Conservation (phyloP, 2,797 vertebrate genomes). For the Enteromius anoplus region DNA sequence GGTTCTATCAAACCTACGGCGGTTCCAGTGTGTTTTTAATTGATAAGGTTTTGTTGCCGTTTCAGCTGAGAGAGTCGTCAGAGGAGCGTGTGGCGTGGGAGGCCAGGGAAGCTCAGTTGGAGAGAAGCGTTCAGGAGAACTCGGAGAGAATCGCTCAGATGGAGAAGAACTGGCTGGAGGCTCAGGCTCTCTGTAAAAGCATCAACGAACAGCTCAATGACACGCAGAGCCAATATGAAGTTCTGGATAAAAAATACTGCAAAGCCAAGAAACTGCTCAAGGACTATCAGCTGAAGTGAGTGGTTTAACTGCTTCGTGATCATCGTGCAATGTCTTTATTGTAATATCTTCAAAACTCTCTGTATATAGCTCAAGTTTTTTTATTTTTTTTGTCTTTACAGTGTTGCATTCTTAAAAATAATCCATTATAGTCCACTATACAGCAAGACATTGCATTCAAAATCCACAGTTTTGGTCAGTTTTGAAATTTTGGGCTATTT, state of each 20-base stretch:
- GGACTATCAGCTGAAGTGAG: constrained; percentile 93
- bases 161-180: constrained; percentile 90
- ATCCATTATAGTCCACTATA: neutral
- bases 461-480: no score
- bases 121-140: constrained; percentile 83
- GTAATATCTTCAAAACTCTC: no score
- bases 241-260: constrained; percentile 91
- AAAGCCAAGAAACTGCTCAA: constrained; percentile 94
- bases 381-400: no score
- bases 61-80: constrained; percentile 79
- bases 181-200: constrained; percentile 88
- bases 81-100: constrained; percentile 81
- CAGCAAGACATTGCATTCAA: no score
- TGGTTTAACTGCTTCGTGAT: constrained; percentile 40
- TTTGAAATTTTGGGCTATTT: no score
- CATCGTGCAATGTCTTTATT: neutral
- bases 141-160: constrained; percentile 85
- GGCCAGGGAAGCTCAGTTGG: constrained; percentile 79
- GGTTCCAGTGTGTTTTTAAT: neutral
- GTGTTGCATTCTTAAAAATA: no score
- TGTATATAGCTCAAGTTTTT: neutral
- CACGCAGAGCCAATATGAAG: constrained; percentile 86
- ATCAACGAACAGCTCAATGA: constrained; percentile 87
- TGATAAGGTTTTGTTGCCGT: constrained; percentile 5
- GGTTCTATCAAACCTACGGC: neutral